A percentile compares a stretch with the other conserved stretches of the same genome.
These are phyloP conservation scores for Elgaria multicarinata DNA, from an alignment of 2,113 vertebrate genomes.

Conservation along the genomic window DNA sequence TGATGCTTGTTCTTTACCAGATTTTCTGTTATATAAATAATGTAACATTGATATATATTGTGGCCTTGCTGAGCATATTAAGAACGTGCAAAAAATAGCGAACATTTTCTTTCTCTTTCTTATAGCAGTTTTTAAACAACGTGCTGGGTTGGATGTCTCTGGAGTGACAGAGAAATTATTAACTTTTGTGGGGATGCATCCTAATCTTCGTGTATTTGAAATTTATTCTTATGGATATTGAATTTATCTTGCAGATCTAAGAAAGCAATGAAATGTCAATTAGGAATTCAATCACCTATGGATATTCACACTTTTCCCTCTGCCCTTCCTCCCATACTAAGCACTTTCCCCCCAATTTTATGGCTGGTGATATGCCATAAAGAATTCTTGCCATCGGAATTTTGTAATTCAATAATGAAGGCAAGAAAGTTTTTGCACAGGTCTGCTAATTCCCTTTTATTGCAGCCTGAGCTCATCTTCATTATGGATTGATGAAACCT, in stretches of 20 bases:
- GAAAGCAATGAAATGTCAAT: not conserved
- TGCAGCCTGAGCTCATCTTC: slow-evolving; percentile 38
- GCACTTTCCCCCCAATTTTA: slow-evolving; percentile 14
- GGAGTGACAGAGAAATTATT: slow-evolving; percentile 17
- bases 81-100: not conserved
- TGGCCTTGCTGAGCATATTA: not conserved
- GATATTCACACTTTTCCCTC: not conserved
- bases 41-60: not conserved
- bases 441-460: slow-evolving; percentile 50
- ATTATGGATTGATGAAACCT: slow-evolving; percentile 48
- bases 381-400: slow-evolving; percentile 16
- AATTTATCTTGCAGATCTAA: slow-evolving; percentile 28
- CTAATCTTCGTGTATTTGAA: slow-evolving; percentile 17
- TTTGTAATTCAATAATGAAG: slow-evolving; percentile 40
- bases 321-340: not conserved
- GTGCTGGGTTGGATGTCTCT: not conserved
- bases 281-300: slow-evolving; percentile 18
- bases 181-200: not conserved
- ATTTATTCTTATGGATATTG: slow-evolving; percentile 16
- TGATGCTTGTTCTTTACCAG: not conserved
- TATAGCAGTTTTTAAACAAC: not conserved
- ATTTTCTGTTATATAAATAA: not conserved
- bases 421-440: slow-evolving; percentile 32
- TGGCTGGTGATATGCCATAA: slow-evolving; percentile 24
- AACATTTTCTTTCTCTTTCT: not conserved